Conservation (phyloP, 2,888 invertebrate species). For the Ceratothoa steindachneri region DNA sequence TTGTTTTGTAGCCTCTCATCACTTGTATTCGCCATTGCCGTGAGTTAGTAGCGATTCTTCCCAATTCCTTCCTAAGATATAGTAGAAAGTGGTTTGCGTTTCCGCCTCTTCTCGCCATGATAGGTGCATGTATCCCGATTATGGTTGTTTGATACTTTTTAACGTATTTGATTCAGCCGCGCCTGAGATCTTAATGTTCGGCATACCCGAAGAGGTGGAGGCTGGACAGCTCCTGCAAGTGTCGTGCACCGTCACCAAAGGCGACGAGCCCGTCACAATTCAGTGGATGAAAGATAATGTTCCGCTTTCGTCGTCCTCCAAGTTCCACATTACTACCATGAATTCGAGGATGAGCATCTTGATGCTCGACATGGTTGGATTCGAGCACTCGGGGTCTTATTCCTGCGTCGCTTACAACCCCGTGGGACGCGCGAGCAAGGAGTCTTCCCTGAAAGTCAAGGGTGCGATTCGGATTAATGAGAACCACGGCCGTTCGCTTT, state of each 20-base stretch:
- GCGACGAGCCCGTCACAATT: constrained; percentile 51
- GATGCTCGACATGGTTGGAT: constrained; percentile 49
- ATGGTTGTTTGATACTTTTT: not conserved
- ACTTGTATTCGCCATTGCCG: not conserved
- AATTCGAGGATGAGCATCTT: constrained; percentile 44
- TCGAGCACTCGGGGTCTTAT: constrained; percentile 49
- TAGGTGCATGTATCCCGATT: no score
- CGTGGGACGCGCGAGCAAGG: constrained; percentile 42
- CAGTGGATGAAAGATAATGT: constrained; percentile 57
- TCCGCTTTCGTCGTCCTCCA: constrained; percentile 50
- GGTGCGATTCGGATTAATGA: constrained; percentile 43
- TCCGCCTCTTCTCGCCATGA: no score
- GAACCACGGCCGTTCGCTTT: not conserved
- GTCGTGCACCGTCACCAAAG: constrained; percentile 52
- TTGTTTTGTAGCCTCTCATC: not conserved
- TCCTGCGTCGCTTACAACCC: constrained; percentile 48
- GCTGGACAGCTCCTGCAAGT: constrained; percentile 49
- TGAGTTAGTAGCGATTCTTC: not conserved
- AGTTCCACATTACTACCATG: constrained; percentile 12
- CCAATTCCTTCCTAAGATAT: not conserved
- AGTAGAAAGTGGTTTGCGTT: not conserved
- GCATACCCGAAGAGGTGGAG: constrained; percentile 49
- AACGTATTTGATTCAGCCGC: constrained; percentile 51
- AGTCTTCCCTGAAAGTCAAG: constrained; percentile 48
- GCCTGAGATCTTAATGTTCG: constrained; percentile 53